Base-by-base conservation (phyloP, 2,888 invertebrate species). In the Drosophila falleni region DNA sequence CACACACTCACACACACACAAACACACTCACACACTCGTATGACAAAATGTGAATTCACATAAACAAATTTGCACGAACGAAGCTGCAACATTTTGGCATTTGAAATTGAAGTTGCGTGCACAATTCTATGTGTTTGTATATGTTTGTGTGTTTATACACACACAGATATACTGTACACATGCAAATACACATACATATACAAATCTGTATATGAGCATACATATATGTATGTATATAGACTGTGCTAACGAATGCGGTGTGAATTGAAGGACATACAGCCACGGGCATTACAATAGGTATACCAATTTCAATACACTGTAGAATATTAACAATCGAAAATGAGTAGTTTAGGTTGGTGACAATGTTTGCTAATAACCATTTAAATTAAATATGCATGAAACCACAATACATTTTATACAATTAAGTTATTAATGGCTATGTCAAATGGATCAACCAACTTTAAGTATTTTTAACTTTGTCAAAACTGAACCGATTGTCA, bases 11-110 rank as follows among this genome's bases (percentile, higher is more conserved):
- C 33, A 11, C n/a, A 39, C 8, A 5, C 31, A 55, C 66, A 61
- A 15, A 44, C 11, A 51, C 31, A 60, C 41, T n/a, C 37, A 41
- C 44, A 35, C 47, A 56, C 8, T 35, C 41, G 15, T 11, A 29
- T 54, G 62, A 63, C 49, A 74, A 69, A 56, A 72, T 75, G 74
- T 42, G 71, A 80, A 80, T 70, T 71, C 78, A 69, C 71, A 81
- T 84, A 79, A 82, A 81, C 85, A 82, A 85, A 86, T 86, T 83
- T 86, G 65, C 80, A 80, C 78, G 79, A 80, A 69, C 70, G 66
- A 71, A 82, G 58, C 73, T 65, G 75, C 71, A 81, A 74, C 74
- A 78, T 71, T 83, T 82, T 71, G 75, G 68, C 68, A 86, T 86
- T 83, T 78, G 39, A 56, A 87, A 79, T 79, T 66, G 69, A 74